Base-by-base conservation (phyloP, 2,797 vertebrate species). In the Tenualosa thibaudeaui region DNA sequence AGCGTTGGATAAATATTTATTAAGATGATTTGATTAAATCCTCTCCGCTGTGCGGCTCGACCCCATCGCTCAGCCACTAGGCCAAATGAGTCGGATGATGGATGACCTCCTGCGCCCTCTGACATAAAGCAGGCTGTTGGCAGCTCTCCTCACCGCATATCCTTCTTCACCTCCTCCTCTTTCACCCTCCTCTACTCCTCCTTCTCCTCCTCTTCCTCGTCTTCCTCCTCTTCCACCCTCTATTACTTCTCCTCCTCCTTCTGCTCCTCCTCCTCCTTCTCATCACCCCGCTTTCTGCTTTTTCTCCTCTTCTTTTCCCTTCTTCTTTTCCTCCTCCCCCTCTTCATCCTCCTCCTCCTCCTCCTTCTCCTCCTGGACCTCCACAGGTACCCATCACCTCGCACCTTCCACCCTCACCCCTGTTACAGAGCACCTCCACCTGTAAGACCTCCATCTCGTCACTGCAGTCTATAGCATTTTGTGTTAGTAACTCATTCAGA, bases 11-110 rank as follows among this genome's bases (percentile, higher is more conserved):
- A 54, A 83, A 81, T 86, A 65, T 86, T 86, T 85, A 40, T 84
- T 85, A 60, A 81, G 58, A 88, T 86, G 26, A 84, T 84, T 86
- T 84, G 81, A 88, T 85, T 84, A 86, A 81, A 83, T 85, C 10
- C 68, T 75, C 68, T 43, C 68, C 37, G 31, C 68, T 37, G 37
- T 3, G 68, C 37, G 3, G 37, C 68, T 75, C 37, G 37, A 75
- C 68, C 68, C 37, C 68, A 75, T 75, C 68, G 68, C 68, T 75
- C 37, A 75, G 37, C 68, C 13, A 15, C 37, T 37, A 2, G 12
- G 4, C 68, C 37, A 75, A 75, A 75, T 75, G 68, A 75, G 68
- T 75, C 17, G 68, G 68, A 31, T 75, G 68, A 75, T 75, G 68
- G 68, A 75, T 43, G 37, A 43, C 68, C 37, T 75, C 68, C 37